Evolutionary conservation across 2,888 invertebrate genomes (phyloP).

Genomic region (Marasmarcha lunaedactyla): DNA sequence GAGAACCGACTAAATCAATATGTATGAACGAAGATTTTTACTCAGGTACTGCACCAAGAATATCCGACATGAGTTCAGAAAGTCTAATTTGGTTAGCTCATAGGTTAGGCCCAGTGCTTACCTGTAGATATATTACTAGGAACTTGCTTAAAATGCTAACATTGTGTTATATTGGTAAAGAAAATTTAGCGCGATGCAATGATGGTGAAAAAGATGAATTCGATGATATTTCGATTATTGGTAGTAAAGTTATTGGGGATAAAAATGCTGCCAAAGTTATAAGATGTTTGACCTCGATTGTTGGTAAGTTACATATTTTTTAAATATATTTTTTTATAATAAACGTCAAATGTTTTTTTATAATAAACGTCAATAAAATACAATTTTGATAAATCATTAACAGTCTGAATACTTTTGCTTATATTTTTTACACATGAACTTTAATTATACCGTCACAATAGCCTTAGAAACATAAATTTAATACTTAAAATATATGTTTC

Average conservation of each 20-base stretch:
- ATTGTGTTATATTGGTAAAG: slow-evolving; percentile 90
- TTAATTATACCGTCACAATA: too few relatives aligned
- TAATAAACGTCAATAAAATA: too few relatives aligned
- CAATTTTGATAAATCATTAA: too few relatives aligned
- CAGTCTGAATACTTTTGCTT: too few relatives aligned
- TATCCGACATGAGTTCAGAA: slow-evolving; percentile 89
- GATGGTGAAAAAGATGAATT: slow-evolving; percentile 50
- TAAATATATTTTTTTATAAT: background rate
- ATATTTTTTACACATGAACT: too few relatives aligned
- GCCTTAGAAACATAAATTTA: too few relatives aligned
- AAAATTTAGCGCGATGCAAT: slow-evolving; percentile 73
- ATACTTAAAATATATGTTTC: too few relatives aligned
- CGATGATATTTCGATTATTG: slow-evolving; percentile 74
- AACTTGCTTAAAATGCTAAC: slow-evolving; percentile 95
- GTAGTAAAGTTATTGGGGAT: slow-evolving; percentile 80
- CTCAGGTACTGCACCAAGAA: slow-evolving; percentile 50
- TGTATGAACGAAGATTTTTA: slow-evolving; percentile 29
- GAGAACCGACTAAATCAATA: slow-evolving; percentile 18
- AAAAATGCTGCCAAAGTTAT: slow-evolving; percentile 87
- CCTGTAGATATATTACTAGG: slow-evolving; percentile 89
- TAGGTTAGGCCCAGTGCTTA: slow-evolving; percentile 92
- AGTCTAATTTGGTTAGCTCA: slow-evolving; percentile 93
- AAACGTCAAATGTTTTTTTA: too few relatives aligned
- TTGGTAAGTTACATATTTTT: slow-evolving; percentile 72
- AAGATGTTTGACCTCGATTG: slow-evolving; percentile 89